These are phyloP conservation scores for Leptinotarsa defecta DNA, from an alignment of 1,140 invertebrate genomes.

Conservation along the genomic window DNA sequence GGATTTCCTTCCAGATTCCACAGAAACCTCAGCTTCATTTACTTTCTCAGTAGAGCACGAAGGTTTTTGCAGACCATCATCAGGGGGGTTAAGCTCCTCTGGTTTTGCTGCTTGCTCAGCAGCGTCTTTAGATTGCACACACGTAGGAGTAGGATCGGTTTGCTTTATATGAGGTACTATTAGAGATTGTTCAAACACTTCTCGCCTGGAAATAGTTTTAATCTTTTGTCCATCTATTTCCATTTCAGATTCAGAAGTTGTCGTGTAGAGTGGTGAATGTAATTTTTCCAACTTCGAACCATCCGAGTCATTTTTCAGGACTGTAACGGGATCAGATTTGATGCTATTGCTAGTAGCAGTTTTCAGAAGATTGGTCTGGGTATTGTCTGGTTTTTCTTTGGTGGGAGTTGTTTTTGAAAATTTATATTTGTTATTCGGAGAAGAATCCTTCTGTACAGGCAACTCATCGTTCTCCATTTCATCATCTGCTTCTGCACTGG, in stretches of 20 bases:
- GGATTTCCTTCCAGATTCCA: slow-evolving; percentile 41
- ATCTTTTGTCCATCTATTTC: slow-evolving; percentile 56
- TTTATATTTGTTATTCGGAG: slow-evolving; percentile 54
- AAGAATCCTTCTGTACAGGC: slow-evolving; percentile 41
- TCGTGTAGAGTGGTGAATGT: slow-evolving; percentile 40
- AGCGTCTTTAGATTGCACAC: slow-evolving; percentile 19
- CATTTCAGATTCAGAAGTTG: slow-evolving; percentile 54
- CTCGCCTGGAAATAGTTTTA: slow-evolving; percentile 53
- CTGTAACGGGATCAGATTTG: slow-evolving; percentile 48
- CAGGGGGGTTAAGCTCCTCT: neutral
- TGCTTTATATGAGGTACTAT: slow-evolving; percentile 46
- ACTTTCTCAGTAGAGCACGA: slow-evolving; percentile 41
- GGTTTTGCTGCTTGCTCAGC: slow-evolving; percentile 20
- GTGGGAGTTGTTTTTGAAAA: slow-evolving; percentile 47
- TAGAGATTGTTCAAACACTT: slow-evolving; percentile 45
- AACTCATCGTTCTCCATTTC: slow-evolving; percentile 66
- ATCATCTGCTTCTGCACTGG: slow-evolving; percentile 65
- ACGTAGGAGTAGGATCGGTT: slow-evolving; percentile 52
- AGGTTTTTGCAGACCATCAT: slow-evolving; percentile 31
- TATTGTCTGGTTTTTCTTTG: slow-evolving; percentile 35
- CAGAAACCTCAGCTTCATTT: slow-evolving; percentile 39
- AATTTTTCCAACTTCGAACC: slow-evolving; percentile 26
- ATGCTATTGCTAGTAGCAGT: slow-evolving; percentile 41
- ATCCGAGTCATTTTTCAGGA: neutral
- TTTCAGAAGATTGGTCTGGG: slow-evolving; percentile 29